Conservation (phyloP, 2,888 invertebrate species). For the Campoletis raptor region DNA sequence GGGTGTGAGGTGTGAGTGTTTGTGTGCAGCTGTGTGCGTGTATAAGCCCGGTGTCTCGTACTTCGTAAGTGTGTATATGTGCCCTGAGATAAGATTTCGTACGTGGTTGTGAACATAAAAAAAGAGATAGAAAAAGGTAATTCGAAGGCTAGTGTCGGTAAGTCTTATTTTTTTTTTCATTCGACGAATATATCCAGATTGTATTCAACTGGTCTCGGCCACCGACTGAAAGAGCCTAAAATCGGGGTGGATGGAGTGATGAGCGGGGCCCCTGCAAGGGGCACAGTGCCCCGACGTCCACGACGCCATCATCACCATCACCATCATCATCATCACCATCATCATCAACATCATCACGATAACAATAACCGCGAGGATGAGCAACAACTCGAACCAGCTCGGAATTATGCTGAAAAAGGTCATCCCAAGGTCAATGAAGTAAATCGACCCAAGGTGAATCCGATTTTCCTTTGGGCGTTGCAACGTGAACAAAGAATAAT, state of each 20-base stretch:
- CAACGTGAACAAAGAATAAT: slow-evolving; percentile 92
- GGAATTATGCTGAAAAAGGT: slow-evolving; percentile 48
- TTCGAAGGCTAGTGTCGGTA: neutral
- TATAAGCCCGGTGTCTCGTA: slow-evolving; percentile 16
- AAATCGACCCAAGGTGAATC: slow-evolving; percentile 89
- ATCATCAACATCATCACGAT: slow-evolving; percentile 72
- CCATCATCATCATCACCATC: slow-evolving; percentile 76
- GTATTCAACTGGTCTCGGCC: slow-evolving; percentile 46
- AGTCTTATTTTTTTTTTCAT: neutral
- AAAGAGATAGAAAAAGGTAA: slow-evolving; percentile 10
- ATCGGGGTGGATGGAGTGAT: slow-evolving; percentile 83
- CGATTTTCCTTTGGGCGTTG: slow-evolving; percentile 94
- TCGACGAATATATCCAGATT: slow-evolving; percentile 30
- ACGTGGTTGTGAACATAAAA: slow-evolving; percentile 3
- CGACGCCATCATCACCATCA: slow-evolving; percentile 81
- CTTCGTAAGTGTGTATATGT: slow-evolving; percentile 4
- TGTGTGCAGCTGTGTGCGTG: neutral
- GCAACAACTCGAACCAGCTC: slow-evolving; percentile 64
- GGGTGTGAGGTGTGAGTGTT: slow-evolving; percentile 6
- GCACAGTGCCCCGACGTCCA: slow-evolving; percentile 83
- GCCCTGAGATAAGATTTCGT: slow-evolving; percentile 18
- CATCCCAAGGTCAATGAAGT: slow-evolving; percentile 79
- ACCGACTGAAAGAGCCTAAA: slow-evolving; percentile 60
- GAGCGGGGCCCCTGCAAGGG: slow-evolving; percentile 84
- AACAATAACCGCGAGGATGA: slow-evolving; percentile 61